phyloP scores from a whole-genome alignment of 1,140 invertebrate species.

The Diploscapter pachys region DNA sequence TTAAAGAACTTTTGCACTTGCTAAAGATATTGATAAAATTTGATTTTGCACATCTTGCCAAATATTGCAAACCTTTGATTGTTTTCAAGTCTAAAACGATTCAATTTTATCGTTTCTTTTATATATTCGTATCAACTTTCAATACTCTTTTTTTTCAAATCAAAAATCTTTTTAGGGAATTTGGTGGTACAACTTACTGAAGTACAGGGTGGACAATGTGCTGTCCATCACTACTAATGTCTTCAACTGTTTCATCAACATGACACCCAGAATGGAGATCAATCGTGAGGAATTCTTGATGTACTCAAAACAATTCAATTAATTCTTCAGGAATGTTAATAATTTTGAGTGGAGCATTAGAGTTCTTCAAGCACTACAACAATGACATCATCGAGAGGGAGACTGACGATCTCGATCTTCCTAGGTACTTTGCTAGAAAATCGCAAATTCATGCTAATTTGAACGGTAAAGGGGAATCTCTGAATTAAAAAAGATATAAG shows the following conservation, averaged over 20 bases:
- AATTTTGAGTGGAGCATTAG: slow-evolving; percentile 89
- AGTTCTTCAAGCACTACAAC: slow-evolving; percentile 91
- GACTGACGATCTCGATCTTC: slow-evolving; percentile 90
- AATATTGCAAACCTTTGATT: no score
- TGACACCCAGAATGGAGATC: slow-evolving; percentile 87
- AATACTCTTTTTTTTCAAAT: slow-evolving; percentile 9
- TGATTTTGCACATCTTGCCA: no score
- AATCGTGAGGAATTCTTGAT: slow-evolving; percentile 66
- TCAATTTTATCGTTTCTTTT: no score
- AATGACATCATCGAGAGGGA: slow-evolving; percentile 86
- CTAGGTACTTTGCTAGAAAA: slow-evolving; percentile 57
- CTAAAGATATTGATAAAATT: no score
- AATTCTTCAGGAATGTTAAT: slow-evolving; percentile 74
- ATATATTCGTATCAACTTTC: no score
- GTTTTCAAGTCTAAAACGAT: no score
- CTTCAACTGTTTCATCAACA: slow-evolving; percentile 91
- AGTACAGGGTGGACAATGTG: slow-evolving; percentile 86
- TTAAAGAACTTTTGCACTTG: no score
- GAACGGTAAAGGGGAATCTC: no score
- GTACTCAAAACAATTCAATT: neutral
- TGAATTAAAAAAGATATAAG: no score
- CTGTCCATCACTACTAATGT: slow-evolving; percentile 88
- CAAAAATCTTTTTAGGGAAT: slow-evolving; percentile 68
- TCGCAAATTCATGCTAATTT: no score
- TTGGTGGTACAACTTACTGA: slow-evolving; percentile 98